Evolutionary conservation across 2,888 invertebrate genomes (phyloP).

Genomic region (Tenthredo amoena): DNA sequence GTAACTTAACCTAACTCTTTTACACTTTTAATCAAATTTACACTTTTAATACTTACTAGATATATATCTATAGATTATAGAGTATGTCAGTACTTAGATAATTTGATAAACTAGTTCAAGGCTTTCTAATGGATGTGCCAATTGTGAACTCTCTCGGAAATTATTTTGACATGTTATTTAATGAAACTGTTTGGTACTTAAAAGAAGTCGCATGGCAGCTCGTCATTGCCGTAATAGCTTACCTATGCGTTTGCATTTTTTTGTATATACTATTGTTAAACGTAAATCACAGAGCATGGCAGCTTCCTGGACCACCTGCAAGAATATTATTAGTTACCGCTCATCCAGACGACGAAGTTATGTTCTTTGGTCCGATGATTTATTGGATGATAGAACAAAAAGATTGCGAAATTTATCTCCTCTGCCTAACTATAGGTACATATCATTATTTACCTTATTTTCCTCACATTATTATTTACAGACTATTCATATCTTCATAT

Average conservation of each 20-base stretch:
- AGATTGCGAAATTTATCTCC: constrained; percentile 86
- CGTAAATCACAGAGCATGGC: constrained; percentile 73
- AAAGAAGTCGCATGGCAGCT: constrained; percentile 74
- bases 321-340: constrained; percentile 92
- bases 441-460: constrained; percentile 5
- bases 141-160: constrained; percentile 60
- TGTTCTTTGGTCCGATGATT: constrained; percentile 98
- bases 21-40: constrained; percentile 8
- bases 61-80: constrained; percentile 4
- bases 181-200: constrained; percentile 72
- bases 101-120: constrained; percentile 10
- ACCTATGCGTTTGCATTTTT: constrained; percentile 71
- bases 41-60: constrained; percentile 26
- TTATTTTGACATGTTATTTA: constrained; percentile 66
- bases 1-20: constrained; percentile 26
- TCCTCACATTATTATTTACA: background rate
- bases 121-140: constrained; percentile 34
- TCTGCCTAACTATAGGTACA: constrained; percentile 92
- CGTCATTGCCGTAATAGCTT: constrained; percentile 69
- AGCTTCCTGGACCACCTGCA: constrained; percentile 74
- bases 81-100: constrained; percentile 21
- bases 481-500: constrained; percentile 19
- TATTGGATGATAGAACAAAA: constrained; percentile 83
- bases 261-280: constrained; percentile 71
- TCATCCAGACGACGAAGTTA: constrained; percentile 99